Conservation (phyloP, 2,113 vertebrate genomes). For the Laterallus jamaicensis region DNA sequence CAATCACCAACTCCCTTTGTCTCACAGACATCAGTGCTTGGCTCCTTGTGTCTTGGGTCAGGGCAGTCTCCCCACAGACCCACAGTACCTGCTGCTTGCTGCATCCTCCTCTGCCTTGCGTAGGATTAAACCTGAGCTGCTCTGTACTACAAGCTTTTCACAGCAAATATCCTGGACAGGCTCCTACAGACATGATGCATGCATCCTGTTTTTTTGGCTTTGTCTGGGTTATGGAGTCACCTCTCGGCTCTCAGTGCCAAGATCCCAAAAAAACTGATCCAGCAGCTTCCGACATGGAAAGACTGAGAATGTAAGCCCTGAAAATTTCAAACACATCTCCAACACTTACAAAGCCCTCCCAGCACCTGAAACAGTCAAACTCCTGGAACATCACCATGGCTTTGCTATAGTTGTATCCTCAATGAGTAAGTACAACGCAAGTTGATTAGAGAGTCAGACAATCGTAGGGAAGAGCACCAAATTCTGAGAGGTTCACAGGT, state of each 20-base stretch:
- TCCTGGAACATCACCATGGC: background rate
- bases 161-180: background rate
- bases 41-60: background rate
- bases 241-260: accelerated
- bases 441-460: background rate
- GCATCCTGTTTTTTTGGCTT: background rate
- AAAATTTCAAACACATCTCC: background rate
- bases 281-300: background rate
- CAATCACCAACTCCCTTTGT: background rate
- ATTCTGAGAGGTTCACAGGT: background rate
- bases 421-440: accelerated
- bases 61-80: too few relatives aligned
- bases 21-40: too few relatives aligned
- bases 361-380: background rate
- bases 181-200: background rate
- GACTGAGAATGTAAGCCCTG: background rate
- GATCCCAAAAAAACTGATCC: background rate
- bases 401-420: background rate
- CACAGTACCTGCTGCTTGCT: too few relatives aligned
- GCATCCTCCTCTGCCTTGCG: accelerated
- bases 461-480: background rate
- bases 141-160: background rate
- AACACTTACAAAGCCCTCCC: background rate
- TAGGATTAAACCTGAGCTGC: background rate
- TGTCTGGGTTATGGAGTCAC: background rate